Percentiles rank a stretch among this genome's conserved stretches.
phyloP scores from a whole-genome alignment of 2,113 vertebrate species.

The Arothron firmamentum region DNA sequence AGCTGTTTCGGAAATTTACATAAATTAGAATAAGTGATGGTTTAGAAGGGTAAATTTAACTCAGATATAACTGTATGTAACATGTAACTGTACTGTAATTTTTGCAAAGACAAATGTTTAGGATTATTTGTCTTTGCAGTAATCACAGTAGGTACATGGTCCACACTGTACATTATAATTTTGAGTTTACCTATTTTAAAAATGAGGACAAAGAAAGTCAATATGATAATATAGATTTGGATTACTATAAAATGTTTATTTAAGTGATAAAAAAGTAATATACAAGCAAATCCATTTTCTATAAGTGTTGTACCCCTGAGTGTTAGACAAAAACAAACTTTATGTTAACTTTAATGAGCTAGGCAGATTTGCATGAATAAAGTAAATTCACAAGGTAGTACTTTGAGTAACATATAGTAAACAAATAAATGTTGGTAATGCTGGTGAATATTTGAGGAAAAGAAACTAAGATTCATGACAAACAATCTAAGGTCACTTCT shows the following conservation, averaged over 20 bases:
- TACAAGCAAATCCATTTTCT: slow-evolving; percentile 1
- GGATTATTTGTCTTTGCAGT: no score
- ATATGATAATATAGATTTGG: not conserved
- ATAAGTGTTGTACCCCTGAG: slow-evolving; percentile 17
- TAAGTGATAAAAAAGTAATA: slow-evolving; percentile 15
- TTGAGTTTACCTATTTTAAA: no score
- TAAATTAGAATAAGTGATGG: no score
- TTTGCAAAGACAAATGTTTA: not conserved
- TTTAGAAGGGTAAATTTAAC: no score
- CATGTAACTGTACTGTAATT: no score
- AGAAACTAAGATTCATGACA: slow-evolving; percentile 18
- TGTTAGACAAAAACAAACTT: slow-evolving; percentile 30
- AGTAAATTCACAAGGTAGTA: slow-evolving; percentile 8
- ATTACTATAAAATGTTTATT: slow-evolving; percentile 21
- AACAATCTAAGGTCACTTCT: slow-evolving; percentile 35
- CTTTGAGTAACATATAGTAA: slow-evolving; percentile 10
- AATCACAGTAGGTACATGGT: no score
- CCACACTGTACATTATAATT: no score
- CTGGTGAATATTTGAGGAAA: slow-evolving; percentile 1
- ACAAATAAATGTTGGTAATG: slow-evolving; percentile 5
- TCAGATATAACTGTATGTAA: no score
- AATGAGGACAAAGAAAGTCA: not conserved
- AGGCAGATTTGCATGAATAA: slow-evolving; percentile 3
- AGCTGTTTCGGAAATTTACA: no score
- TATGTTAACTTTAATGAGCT: not conserved